Evolutionary conservation across 2,888 invertebrate genomes (phyloP).

Genomic region (Liopterus haemorrhoidalis): DNA sequence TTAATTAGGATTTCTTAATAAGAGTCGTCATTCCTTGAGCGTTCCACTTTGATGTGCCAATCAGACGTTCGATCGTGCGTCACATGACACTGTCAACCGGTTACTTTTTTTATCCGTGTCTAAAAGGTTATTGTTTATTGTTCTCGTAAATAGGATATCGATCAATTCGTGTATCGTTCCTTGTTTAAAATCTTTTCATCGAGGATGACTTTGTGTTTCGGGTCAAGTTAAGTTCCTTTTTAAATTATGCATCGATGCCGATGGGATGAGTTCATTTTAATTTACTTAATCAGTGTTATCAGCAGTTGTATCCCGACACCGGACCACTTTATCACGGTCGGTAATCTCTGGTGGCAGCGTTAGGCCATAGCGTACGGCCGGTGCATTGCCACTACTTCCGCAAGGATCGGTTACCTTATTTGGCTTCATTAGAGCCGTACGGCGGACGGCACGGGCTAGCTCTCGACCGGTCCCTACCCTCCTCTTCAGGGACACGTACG

Average conservation of each 20-base stretch:
- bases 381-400: not conserved
- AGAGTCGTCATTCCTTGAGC: slow-evolving; percentile 33
- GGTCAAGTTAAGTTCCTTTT: slow-evolving; percentile 12
- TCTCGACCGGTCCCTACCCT: too few relatives aligned
- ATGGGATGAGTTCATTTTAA: slow-evolving; percentile 35
- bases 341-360: slow-evolving; percentile 17
- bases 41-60: slow-evolving; percentile 38
- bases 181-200: slow-evolving; percentile 11
- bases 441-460: slow-evolving; percentile 20
- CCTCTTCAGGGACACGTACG: slow-evolving; percentile 30
- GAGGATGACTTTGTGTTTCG: slow-evolving; percentile 10
- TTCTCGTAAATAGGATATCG: slow-evolving; percentile 33
- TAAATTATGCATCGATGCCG: slow-evolving; percentile 30
- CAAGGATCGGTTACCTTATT: slow-evolving; percentile 3
- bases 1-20: slow-evolving; percentile 39
- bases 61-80: slow-evolving; percentile 43
- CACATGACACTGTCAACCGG: slow-evolving; percentile 27
- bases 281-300: slow-evolving; percentile 41
- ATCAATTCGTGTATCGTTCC: slow-evolving; percentile 14
- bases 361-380: too few relatives aligned
- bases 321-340: slow-evolving; percentile 31
- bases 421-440: slow-evolving; percentile 25
- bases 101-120: not conserved
- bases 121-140: slow-evolving; percentile 40
- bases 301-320: slow-evolving; percentile 37